Base-by-base conservation (phyloP, 2,113 vertebrate species). In the Perca flavescens region DNA sequence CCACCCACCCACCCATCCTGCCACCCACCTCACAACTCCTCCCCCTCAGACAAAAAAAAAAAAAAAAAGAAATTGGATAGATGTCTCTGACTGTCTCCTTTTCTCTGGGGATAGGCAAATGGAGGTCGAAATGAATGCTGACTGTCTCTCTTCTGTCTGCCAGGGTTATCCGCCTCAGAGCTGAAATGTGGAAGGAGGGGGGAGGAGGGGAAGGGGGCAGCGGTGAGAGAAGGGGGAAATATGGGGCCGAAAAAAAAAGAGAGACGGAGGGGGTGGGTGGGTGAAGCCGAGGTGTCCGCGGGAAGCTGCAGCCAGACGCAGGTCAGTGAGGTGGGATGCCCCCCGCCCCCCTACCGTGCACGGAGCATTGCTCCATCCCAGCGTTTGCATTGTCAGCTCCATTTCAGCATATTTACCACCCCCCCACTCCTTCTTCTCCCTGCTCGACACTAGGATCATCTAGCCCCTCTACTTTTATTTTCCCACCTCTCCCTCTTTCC, bases 111-210 rank as follows among this genome's bases (percentile, higher is more conserved):
- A 93, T 74, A 78, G 78, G 86, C 91, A 91, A 89, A 93, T 88
- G 89, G 79, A 93, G 87, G 92, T 92, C 94, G 94, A 95, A 95
- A 92, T 78, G 82, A 93, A 89, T 31, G 75, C 89, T 85, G n/a
- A n/a, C n/a, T n/a, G n/a, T n/a, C n/a, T n/a, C 75, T 85, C 87
- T 31, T 91, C 89, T 73, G 86, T 89, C 91, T 89, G 84, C 87
- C 84, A 68, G 79, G n/a, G 91, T 92, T 86, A 79, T 94, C 92
- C 88, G 80, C 80, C 84, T 84, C 69, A 47, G 84, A 81, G 92
- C 87, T 64, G 88, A 77, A 73, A 89, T 68, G 89, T 90, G 68
- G 87, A 86, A 65, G 79, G 73, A 68, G 77, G 47, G 17, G 77
- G 47, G 14, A 1, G 25, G 25, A n/a, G n/a, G 46, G 87, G 78